Percentiles rank a stretch among this genome's conserved stretches.
Evolutionary conservation across 2,888 invertebrate genomes (phyloP).

Genomic region (Platerodrilus igneus): DNA sequence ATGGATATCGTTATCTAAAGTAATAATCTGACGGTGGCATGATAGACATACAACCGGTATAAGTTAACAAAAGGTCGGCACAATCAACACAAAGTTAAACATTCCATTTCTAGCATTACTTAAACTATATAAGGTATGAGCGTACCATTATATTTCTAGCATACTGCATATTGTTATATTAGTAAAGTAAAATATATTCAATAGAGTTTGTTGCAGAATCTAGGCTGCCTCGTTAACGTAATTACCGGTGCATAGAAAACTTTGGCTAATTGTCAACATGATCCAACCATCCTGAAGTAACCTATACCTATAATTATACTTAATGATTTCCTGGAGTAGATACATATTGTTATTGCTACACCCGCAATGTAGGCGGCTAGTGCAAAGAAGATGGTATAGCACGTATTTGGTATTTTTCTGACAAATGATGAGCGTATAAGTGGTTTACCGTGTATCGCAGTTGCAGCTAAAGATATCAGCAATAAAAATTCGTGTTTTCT

Average conservation of each 20-base stretch:
- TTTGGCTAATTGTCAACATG: constrained; percentile 12
- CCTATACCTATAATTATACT: constrained; percentile 17
- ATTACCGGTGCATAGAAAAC: constrained; percentile 10
- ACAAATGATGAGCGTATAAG: constrained; percentile 24
- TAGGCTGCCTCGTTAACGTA: constrained; percentile 12
- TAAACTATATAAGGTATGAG: constrained; percentile 27
- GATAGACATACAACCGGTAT: constrained; percentile 30
- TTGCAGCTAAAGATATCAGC: constrained; percentile 29
- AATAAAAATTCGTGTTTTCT: constrained; percentile 29
- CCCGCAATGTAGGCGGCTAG: constrained; percentile 18
- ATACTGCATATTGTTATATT: constrained; percentile 19
- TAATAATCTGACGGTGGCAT: constrained; percentile 28
- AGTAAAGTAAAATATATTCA: neutral
- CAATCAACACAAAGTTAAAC: constrained; percentile 20
- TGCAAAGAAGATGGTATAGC: constrained; percentile 21
- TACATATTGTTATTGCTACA: constrained; percentile 20
- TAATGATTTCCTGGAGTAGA: constrained; percentile 21
- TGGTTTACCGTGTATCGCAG: constrained; percentile 32
- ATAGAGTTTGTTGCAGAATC: neutral
- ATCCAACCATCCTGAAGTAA: constrained; percentile 13
- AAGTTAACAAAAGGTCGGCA: constrained; percentile 26
- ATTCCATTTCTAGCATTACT: constrained; percentile 26
- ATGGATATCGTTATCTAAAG: constrained; percentile 26
- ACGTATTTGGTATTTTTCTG: constrained; percentile 22
- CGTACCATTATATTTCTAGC: constrained; percentile 28